Evolutionary conservation across 1,140 invertebrate species (phyloP).

Genomic region (Scaptomyza graminum): DNA sequence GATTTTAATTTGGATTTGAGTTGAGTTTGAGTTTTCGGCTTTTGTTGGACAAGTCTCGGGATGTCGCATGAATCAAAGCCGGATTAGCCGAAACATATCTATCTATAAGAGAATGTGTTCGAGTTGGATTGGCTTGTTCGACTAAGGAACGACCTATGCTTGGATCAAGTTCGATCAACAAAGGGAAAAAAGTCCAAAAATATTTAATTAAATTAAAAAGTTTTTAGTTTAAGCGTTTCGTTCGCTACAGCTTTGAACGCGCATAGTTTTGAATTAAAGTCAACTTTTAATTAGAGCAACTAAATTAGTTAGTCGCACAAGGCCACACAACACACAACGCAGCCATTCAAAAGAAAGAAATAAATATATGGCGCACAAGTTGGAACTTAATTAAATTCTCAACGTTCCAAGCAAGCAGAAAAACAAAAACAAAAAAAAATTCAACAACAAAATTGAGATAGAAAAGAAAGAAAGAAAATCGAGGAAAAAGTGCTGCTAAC

Average conservation of each 20-base stretch:
- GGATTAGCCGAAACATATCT: constrained; percentile 5
- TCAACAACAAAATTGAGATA: neutral
- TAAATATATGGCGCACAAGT: constrained; percentile 26
- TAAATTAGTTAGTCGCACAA: neutral
- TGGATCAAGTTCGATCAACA: no score
- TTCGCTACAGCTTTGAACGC: no score
- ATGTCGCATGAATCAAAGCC: constrained; percentile 5
- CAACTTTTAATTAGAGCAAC: constrained; percentile 4
- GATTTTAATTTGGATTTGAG: constrained; percentile 7
- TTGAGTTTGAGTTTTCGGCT: neutral
- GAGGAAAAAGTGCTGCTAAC: constrained; percentile 12
- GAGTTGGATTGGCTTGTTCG: no score
- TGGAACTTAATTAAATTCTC: constrained; percentile 78
- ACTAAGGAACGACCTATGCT: no score
- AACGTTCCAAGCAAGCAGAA: constrained; percentile 48
- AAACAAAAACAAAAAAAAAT: constrained; percentile 1
- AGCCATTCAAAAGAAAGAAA: neutral
- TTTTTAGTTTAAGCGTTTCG: no score
- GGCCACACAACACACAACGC: neutral
- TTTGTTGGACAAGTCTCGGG: constrained; percentile 37
- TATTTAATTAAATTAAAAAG: no score
- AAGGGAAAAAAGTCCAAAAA: no score
- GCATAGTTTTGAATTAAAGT: neutral
- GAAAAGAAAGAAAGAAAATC: neutral
- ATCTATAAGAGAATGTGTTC: neutral